These are phyloP conservation scores for Drosophila nebulosa DNA, from an alignment of 1,140 invertebrate species.

Conservation along the genomic window DNA sequence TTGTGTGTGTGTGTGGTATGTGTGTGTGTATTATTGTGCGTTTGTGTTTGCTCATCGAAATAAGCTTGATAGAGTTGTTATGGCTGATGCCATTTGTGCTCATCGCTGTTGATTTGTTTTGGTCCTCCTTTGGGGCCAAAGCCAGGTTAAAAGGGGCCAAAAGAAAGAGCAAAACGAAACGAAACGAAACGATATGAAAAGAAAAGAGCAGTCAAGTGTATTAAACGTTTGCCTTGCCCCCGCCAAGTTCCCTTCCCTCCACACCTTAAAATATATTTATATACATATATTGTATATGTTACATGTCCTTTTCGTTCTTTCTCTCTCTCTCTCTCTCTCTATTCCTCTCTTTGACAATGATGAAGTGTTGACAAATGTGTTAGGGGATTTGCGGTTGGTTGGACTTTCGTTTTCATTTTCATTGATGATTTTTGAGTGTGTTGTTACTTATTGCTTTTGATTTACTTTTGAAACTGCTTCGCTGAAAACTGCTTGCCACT, in stretches of 20 bases:
- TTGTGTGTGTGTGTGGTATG: not conserved
- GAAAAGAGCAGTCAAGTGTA: slow-evolving; percentile 51
- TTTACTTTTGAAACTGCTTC: too few relatives aligned
- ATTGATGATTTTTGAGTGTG: slow-evolving; percentile 57
- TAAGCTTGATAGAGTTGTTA: slow-evolving; percentile 79
- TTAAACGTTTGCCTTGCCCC: slow-evolving; percentile 62
- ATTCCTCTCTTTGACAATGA: slow-evolving; percentile 61
- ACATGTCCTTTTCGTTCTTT: not conserved
- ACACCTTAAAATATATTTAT: not conserved
- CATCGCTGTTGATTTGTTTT: slow-evolving; percentile 74
- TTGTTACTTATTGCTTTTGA: slow-evolving; percentile 47
- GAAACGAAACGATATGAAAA: not conserved
- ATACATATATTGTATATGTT: not conserved
- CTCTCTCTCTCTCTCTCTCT: not conserved
- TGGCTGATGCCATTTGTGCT: slow-evolving; percentile 71
- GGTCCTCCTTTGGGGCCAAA: slow-evolving; percentile 26
- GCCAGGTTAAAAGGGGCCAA: slow-evolving; percentile 43
- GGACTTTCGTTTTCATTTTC: slow-evolving; percentile 36
- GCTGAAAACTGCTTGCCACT: slow-evolving; percentile 17
- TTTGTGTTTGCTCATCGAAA: slow-evolving; percentile 69
- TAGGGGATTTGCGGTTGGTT: slow-evolving; percentile 77
- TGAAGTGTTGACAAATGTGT: slow-evolving; percentile 80
- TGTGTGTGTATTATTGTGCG: slow-evolving; percentile 14
- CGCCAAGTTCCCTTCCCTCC: too few relatives aligned
- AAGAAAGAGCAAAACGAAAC: not conserved